Base-by-base conservation (phyloP, 2,797 vertebrate genomes). In the Ibycter americanus region DNA sequence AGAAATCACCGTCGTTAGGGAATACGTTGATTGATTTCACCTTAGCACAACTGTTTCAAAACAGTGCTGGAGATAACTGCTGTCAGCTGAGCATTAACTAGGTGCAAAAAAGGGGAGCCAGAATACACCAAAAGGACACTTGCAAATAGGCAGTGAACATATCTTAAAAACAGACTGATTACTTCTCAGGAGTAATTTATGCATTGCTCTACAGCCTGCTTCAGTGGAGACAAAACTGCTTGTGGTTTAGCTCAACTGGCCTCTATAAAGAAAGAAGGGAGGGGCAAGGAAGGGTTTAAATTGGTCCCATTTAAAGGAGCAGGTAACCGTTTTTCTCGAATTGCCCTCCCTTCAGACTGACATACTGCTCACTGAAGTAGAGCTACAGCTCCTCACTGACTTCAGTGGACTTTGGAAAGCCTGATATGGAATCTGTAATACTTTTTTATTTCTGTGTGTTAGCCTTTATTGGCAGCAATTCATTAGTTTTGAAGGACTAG, bases 81-180 rank as follows among this genome's bases (percentile, higher is more conserved):
- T 66, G 31, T 2, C 61, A 21, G 55, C 47, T 25, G 22, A 62
- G 21, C 56, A 6, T 0, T 4, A 40, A 3, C 20, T 2, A 1
- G 18, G 25, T 6, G 13, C 11, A 34, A 16, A 32, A 58, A 4
- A 1, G 0, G 9, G 58, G 14, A 66, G 8, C 7, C 55, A 65
- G 40, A 52, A 36, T 1, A 42, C 38, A n/a, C 67, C 34, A 9
- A 32, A 68, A 67, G 4, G 11, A 52, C 11, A 3, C 16, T 8
- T 44, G 13, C 31, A 85, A 66, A 34, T 0, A 9, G 46, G 23
- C 4, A 83, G 59, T 2, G 8, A 89, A n/a, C 17, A 4, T 12
- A 31, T 10, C 61, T 38, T 46, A 49, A 70, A 89, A 25, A 1
- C 22, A 15, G 4, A 11, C 16, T 19, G 31, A 49, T 73, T 72